A percentile compares a stretch with the other conserved stretches of the same genome.
Evolutionary conservation across 2,113 vertebrate species (phyloP).

Genomic region (Phalacrocorax aristotelis): DNA sequence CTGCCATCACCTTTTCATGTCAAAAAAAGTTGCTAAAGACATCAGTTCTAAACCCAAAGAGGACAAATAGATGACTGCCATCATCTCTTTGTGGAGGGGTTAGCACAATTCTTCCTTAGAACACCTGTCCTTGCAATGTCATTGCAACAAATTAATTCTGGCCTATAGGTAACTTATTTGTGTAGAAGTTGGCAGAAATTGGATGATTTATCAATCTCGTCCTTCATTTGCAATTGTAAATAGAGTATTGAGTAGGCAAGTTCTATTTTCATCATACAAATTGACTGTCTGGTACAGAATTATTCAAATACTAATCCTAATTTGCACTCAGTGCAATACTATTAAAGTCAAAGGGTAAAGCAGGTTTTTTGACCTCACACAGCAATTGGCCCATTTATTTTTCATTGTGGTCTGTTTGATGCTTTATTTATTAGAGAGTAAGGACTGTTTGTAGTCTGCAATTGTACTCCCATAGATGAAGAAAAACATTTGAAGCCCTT

Average conservation of each 20-base stretch:
- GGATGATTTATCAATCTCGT: slow-evolving; percentile 64
- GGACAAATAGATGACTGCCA: slow-evolving; percentile 20
- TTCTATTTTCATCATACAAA: slow-evolving; percentile 66
- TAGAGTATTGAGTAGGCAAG: slow-evolving; percentile 60
- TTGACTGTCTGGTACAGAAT: slow-evolving; percentile 55
- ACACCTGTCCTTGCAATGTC: slow-evolving; percentile 32
- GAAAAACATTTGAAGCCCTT: not conserved
- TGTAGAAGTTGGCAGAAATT: slow-evolving; percentile 59
- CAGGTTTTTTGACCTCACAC: not conserved
- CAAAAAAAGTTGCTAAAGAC: slow-evolving; percentile 54
- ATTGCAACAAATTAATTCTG: slow-evolving; percentile 60
- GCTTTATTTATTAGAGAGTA: slow-evolving; percentile 14
- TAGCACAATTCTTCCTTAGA: not conserved
- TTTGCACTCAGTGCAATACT: slow-evolving; percentile 52
- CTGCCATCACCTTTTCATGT: slow-evolving; percentile 11
- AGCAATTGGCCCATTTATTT: slow-evolving; percentile 14
- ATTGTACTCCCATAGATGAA: not conserved
- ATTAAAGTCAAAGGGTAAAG: slow-evolving; percentile 25
- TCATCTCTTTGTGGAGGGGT: not conserved
- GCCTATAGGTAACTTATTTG: slow-evolving; percentile 56
- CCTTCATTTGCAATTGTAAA: slow-evolving; percentile 71
- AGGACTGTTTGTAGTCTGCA: not conserved
- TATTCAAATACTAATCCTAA: slow-evolving; percentile 62
- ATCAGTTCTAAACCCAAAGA: slow-evolving; percentile 22
- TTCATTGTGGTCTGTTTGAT: not conserved